These are phyloP conservation scores for Rhysida immarginata DNA, from an alignment of 1,140 invertebrate genomes.

Conservation along the genomic window DNA sequence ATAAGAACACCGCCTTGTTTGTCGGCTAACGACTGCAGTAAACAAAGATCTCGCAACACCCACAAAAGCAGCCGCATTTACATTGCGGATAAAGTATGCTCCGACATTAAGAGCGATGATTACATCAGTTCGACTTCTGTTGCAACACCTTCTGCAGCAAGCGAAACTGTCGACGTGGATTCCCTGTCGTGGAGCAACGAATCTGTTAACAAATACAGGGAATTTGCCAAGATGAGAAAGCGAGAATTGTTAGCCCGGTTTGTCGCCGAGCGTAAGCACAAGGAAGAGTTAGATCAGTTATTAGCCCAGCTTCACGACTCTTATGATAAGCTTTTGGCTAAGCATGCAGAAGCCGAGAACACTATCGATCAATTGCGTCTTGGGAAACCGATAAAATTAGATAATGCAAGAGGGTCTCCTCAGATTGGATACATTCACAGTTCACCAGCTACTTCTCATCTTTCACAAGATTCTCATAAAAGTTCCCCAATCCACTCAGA, in stretches of 20 bases:
- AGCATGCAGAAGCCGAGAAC: slow-evolving; percentile 30
- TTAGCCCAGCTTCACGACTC: slow-evolving; percentile 27
- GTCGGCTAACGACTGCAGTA: too few species aligned
- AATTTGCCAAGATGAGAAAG: slow-evolving; percentile 4
- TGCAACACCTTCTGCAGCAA: not conserved
- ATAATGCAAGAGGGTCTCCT: not conserved
- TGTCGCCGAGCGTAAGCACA: not conserved
- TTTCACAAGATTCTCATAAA: too few species aligned
- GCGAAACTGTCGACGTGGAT: not conserved
- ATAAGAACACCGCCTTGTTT: too few species aligned
- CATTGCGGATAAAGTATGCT: too few species aligned
- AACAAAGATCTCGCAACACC: too few species aligned
- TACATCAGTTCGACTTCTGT: not conserved
- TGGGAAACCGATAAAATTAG: slow-evolving; percentile 12
- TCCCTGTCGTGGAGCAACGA: slow-evolving; percentile 3
- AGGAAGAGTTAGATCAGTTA: slow-evolving; percentile 15
- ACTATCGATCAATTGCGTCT: slow-evolving; percentile 31
- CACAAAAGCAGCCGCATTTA: too few species aligned
- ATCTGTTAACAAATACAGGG: not conserved
- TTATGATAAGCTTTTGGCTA: slow-evolving; percentile 24
- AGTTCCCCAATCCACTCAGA: too few species aligned
- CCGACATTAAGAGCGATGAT: not conserved
- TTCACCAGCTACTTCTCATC: too few species aligned
- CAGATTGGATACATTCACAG: not conserved
- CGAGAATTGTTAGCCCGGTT: slow-evolving; percentile 1